Base-by-base conservation (phyloP, 1,140 invertebrate species). In the Nixonia krombeini region DNA sequence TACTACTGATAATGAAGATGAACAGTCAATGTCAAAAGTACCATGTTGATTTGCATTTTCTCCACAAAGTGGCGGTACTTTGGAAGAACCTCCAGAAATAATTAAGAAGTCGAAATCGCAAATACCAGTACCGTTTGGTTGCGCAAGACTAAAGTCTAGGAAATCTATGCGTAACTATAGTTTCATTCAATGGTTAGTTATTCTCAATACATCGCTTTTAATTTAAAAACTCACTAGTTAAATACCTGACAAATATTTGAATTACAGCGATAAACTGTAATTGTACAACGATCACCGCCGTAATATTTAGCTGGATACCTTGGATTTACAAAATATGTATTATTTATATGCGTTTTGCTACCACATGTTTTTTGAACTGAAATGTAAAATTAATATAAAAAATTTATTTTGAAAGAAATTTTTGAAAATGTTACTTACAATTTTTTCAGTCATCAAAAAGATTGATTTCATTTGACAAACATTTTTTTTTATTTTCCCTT, bases 281-380 rank as follows among this genome's bases (percentile, higher is more conserved):
- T 88, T 1, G 87, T 87, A 71, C 93, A 95, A 0, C 90, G 80
- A 23, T 89, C 87, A 5, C 90, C 90, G 0, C 89, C 91, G 0
- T 85, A 82, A 72, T 90, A 91, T 0, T 89, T 86, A 1, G 85
- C 86, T 0, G 91, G 91, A 83, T 91, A 93, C 1, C 88, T 89
- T 0, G 88, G 88, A 80, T 91, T 95, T 1, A 90, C 88, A 77
- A 95, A 95, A 75, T 95, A 94, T 0, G 93, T 95, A 52, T 94
- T 93, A 71, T 95, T 95, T 31, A 90, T 85, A 13, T 87, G 87
- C 0, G 92, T 90, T 0, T 87, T 87, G 5, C 86, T 84, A 2
- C 92, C 91, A 70, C 92, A 94, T 0, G 87, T 83, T 61, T 87
- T 87, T 66, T 90, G 87, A 79, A 93, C 92, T 94, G 49, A 40